phyloP scores from a whole-genome alignment of 2,797 vertebrate species.

The Melopsittacus undulatus region DNA sequence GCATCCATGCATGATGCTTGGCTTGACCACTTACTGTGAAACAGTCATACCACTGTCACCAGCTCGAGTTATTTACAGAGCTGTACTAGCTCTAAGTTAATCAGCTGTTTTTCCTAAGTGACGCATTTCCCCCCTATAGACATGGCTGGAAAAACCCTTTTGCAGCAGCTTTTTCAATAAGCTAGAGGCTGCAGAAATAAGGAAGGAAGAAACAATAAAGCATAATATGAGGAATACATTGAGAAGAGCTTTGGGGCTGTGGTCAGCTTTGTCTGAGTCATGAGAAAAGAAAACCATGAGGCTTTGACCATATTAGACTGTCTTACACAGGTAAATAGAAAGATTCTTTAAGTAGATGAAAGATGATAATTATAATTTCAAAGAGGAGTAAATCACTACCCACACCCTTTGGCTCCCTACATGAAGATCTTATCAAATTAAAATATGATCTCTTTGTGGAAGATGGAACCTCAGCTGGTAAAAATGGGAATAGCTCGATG shows the following conservation, averaged over 20 bases:
- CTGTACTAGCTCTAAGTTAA: not conserved
- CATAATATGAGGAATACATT: not conserved
- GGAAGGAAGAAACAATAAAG: not conserved
- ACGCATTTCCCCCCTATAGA: not conserved
- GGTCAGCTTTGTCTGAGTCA: conserved; percentile 42
- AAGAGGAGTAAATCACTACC: conserved; percentile 40
- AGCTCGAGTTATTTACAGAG: not conserved
- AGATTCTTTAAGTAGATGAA: conserved; percentile 54
- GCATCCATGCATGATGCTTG: not conserved
- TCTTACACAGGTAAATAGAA: conserved; percentile 28
- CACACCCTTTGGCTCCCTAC: conserved; percentile 32
- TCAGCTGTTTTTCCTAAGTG: not conserved
- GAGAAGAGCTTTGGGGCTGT: not conserved
- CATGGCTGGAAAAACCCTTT: not conserved
- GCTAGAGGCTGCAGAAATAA: conserved; percentile 1
- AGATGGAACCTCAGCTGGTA: not conserved
- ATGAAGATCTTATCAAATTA: conserved; percentile 34
- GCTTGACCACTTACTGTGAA: not conserved
- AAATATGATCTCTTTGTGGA: conserved; percentile 4
- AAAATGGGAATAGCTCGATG: not conserved
- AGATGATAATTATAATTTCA: conserved; percentile 44
- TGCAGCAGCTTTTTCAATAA: not conserved
- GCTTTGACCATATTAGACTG: conserved; percentile 18
- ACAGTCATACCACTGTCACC: not conserved
- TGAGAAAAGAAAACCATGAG: not conserved